phyloP scores from a whole-genome alignment of 2,888 invertebrate genomes.

The Xestia xanthographa region DNA sequence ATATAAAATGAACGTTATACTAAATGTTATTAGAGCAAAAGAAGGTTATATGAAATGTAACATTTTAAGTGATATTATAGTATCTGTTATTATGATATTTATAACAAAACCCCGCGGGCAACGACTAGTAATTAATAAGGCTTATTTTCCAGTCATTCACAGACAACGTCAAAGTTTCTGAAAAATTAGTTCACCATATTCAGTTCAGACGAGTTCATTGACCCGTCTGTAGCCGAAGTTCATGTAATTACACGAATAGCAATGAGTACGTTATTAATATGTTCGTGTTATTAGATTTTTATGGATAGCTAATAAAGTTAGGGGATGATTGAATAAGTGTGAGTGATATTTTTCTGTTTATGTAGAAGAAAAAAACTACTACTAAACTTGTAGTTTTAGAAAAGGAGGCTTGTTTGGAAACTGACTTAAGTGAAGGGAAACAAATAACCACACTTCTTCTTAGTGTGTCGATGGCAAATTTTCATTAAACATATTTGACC shows the following conservation, averaged over 20 bases:
- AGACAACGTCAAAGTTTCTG: not conserved
- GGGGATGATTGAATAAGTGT: slow-evolving; percentile 17
- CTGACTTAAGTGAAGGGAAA: not conserved
- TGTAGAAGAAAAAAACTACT: no score
- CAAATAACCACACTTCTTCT: not conserved
- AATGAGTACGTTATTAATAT: slow-evolving; percentile 32
- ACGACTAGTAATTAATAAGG: not conserved
- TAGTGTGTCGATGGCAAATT: no score
- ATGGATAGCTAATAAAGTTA: slow-evolving; percentile 6
- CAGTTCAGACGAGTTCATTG: slow-evolving; percentile 27
- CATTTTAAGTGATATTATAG: no score
- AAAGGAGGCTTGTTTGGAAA: not conserved
- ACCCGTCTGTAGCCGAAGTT: slow-evolving; percentile 1
- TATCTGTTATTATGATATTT: no score
- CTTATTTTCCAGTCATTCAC: slow-evolving; percentile 3
- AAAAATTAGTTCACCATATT: slow-evolving; percentile 16
- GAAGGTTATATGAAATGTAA: no score
- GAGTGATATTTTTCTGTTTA: not conserved
- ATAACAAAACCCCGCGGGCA: no score
- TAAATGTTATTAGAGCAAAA: no score
- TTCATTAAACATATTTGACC: no score
- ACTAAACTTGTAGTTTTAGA: not conserved
- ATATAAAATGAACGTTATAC: no score
- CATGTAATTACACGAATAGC: slow-evolving; percentile 15
- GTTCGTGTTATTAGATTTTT: slow-evolving; percentile 18